A percentile compares a stretch with the other conserved stretches of the same genome.
Evolutionary conservation across 2,888 invertebrate genomes (phyloP).

Genomic region (Drosophila anomalata): DNA sequence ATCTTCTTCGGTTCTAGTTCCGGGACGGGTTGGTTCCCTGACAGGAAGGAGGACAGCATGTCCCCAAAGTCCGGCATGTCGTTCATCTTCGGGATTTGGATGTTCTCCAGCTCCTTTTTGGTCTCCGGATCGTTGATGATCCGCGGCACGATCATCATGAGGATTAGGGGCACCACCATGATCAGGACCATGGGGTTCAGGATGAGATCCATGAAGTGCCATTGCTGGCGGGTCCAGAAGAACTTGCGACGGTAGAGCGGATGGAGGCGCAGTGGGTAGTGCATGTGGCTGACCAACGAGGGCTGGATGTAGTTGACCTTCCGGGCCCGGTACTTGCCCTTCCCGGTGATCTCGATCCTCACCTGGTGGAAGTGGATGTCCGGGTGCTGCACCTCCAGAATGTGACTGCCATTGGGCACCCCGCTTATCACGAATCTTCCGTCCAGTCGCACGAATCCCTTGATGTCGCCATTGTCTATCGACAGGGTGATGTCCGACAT

Average conservation of each 20-base stretch:
- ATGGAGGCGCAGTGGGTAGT: conserved; percentile 95
- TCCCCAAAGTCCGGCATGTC: conserved; percentile 98
- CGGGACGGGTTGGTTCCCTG: conserved; percentile 84
- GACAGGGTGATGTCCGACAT: conserved; percentile 85
- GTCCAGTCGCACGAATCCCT: conserved; percentile 94
- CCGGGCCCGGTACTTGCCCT: conserved; percentile 97
- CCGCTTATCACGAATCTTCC: conserved; percentile 95
- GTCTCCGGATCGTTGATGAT: conserved; percentile 99
- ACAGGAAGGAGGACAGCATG: conserved; percentile 93
- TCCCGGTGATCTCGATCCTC: conserved; percentile 97
- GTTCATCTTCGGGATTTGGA: conserved; percentile 87
- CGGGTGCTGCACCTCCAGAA: conserved; percentile 95
- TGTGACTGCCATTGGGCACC: conserved; percentile 95
- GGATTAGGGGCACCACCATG: conserved; percentile 95
- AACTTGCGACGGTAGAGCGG: conserved; percentile 91
- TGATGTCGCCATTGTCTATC: conserved; percentile 94
- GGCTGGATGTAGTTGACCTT: conserved; percentile 96
- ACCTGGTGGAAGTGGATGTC: conserved; percentile 94
- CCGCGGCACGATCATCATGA: conserved; percentile 96
- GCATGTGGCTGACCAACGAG: conserved; percentile 92
- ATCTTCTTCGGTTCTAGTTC: background rate
- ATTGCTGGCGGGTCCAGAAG: conserved; percentile 96
- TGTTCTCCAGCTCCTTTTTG: conserved; percentile 96
- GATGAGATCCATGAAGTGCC: conserved; percentile 95
- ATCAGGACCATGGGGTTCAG: conserved; percentile 98